Percentiles rank a stretch among this genome's conserved stretches.
phyloP scores from a whole-genome alignment of 2,888 invertebrate species.

The Ormia ochracea region DNA sequence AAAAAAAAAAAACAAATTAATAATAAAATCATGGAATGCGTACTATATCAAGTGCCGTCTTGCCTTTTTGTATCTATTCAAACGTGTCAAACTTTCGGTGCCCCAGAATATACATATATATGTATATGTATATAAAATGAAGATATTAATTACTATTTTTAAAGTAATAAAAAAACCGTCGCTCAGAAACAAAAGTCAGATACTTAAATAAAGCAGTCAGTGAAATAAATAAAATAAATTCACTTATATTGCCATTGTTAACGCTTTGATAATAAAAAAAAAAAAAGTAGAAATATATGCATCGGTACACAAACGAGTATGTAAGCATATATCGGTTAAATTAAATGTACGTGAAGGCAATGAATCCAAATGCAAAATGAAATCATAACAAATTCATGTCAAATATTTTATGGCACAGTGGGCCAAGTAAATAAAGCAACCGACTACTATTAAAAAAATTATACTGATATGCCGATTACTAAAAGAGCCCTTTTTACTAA shows the following conservation, averaged over 20 bases:
- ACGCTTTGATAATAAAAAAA: not conserved
- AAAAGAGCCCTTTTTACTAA: too few relatives aligned
- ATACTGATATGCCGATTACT: too few relatives aligned
- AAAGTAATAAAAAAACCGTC: not conserved
- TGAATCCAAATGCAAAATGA: constrained; percentile 6
- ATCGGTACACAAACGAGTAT: not conserved
- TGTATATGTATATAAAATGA: too few relatives aligned
- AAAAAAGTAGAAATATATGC: too few relatives aligned
- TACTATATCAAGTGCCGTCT: not conserved
- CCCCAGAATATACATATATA: constrained; percentile 11
- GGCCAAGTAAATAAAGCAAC: too few relatives aligned
- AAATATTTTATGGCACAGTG: constrained; percentile 28
- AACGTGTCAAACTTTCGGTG: constrained; percentile 15
- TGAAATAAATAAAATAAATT: constrained; percentile 8
- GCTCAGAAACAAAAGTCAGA: not conserved
- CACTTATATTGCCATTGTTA: constrained; percentile 13
- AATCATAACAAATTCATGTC: constrained; percentile 52
- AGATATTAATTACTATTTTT: constrained; percentile 3
- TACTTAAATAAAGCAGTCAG: not conserved
- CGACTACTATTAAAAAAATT: too few relatives aligned
- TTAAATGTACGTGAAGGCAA: not conserved
- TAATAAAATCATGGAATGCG: not conserved
- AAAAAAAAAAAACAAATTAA: too few relatives aligned
- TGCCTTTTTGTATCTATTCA: not conserved
- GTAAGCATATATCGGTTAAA: not conserved